These are phyloP conservation scores for Agapostemon virescens DNA, from an alignment of 2,888 invertebrate species.

Conservation along the genomic window DNA sequence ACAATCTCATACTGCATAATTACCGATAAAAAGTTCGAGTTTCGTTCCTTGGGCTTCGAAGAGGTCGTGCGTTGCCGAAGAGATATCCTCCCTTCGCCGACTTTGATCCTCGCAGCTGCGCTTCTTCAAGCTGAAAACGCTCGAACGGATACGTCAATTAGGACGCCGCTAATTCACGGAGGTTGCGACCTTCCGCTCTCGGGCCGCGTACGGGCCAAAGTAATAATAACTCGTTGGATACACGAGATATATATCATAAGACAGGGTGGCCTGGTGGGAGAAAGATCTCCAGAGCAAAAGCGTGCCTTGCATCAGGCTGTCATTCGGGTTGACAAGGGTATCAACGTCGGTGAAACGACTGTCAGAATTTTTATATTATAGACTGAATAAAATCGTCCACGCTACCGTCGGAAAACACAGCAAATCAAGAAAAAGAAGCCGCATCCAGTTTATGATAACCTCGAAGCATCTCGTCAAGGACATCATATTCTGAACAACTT, in stretches of 20 bases:
- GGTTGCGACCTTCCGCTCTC: conserved; percentile 68
- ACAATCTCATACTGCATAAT: too few relatives aligned
- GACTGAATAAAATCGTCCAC: background rate
- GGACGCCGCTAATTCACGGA: conserved; percentile 65
- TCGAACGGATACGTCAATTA: conserved; percentile 70
- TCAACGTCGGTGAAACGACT: conserved; percentile 58
- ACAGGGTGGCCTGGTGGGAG: conserved; percentile 8
- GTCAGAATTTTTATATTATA: conserved; percentile 21
- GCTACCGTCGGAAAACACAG: background rate
- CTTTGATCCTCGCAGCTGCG: conserved; percentile 44
- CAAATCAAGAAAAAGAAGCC: background rate
- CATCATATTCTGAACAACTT: background rate
- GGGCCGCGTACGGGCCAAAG: conserved; percentile 36
- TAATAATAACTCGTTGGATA: conserved; percentile 46
- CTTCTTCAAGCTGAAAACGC: conserved; percentile 37
- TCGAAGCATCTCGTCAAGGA: background rate
- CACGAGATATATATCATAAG: conserved; percentile 27
- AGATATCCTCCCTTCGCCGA: conserved; percentile 36
- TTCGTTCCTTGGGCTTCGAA: conserved; percentile 1
- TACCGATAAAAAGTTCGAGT: background rate
- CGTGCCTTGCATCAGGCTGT: conserved; percentile 19
- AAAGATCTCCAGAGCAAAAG: conserved; percentile 28
- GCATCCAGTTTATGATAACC: background rate
- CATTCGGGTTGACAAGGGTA: conserved; percentile 60
- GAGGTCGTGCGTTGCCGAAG: conserved; percentile 2